A percentile compares a stretch with the other conserved stretches of the same genome.
These are phyloP conservation scores for Helicoverpa armigera DNA, from an alignment of 1,140 invertebrate species.

Conservation along the genomic window DNA sequence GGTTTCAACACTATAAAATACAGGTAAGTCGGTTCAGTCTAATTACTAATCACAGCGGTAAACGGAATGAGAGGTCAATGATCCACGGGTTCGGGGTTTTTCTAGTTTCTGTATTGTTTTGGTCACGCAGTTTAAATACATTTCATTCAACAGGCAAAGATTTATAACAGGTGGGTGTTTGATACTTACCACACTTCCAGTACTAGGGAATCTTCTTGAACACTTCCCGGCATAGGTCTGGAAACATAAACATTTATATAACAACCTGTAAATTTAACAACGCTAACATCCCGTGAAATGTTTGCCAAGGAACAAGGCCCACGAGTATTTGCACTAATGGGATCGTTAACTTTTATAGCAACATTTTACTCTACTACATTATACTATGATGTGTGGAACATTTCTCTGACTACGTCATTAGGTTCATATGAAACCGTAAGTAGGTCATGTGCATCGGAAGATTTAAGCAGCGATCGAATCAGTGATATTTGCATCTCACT, in stretches of 20 bases:
- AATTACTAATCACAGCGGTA: slow-evolving; percentile 15
- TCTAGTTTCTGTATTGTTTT: slow-evolving; percentile 35
- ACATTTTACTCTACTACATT: slow-evolving; percentile 16
- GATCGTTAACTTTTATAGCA: slow-evolving; percentile 50
- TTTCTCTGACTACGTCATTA: slow-evolving; percentile 19
- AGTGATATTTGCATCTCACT: neutral
- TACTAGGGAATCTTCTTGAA: slow-evolving; percentile 89
- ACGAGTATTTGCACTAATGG: slow-evolving; percentile 39
- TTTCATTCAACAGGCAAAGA: slow-evolving; percentile 29
- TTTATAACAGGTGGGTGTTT: neutral
- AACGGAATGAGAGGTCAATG: slow-evolving; percentile 13
- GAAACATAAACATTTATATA: slow-evolving; percentile 66
- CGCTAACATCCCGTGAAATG: slow-evolving; percentile 32
- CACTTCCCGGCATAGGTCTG: slow-evolving; percentile 89
- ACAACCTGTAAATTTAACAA: slow-evolving; percentile 38
- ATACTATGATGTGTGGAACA: slow-evolving; percentile 1
- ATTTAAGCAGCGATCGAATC: neutral
- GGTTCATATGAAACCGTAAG: neutral
- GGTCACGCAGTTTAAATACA: slow-evolving; percentile 35
- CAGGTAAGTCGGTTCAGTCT: neutral
- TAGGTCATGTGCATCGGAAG: slow-evolving; percentile 17
- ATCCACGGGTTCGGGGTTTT: slow-evolving; percentile 1
- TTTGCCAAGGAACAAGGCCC: slow-evolving; percentile 52
- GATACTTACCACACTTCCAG: slow-evolving; percentile 91
- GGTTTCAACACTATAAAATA: slow-evolving; percentile 10